Percentiles rank a stretch among this genome's conserved stretches.
phyloP scores from a whole-genome alignment of 2,113 vertebrate species.

The Cacatua alba region DNA sequence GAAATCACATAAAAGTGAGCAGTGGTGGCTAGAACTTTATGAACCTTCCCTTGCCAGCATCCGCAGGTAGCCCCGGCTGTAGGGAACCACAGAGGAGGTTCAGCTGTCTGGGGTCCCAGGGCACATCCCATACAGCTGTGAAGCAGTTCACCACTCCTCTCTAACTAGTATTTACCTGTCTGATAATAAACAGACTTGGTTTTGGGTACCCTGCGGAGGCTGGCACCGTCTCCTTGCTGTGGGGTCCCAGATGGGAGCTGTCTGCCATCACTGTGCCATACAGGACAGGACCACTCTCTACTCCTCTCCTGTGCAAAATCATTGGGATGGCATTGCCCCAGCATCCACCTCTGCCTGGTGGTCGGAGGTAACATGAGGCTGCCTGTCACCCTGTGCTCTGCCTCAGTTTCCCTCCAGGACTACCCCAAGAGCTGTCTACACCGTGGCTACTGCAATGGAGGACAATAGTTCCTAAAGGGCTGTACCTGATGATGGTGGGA shows the following conservation, averaged over 20 bases:
- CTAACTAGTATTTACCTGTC: no score
- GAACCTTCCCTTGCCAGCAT: neutral
- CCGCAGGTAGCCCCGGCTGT: fast-evolving
- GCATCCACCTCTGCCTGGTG: neutral
- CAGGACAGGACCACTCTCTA: fast-evolving
- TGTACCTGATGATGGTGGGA: fast-evolving
- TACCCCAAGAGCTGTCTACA: neutral
- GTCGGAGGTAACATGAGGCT: neutral
- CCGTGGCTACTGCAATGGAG: fast-evolving
- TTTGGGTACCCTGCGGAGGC: neutral
- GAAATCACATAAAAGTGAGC: neutral
- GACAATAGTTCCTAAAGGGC: neutral
- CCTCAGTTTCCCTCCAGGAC: neutral
- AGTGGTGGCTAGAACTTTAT: neutral
- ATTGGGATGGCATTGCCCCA: fast-evolving
- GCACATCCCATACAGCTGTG: fast-evolving
- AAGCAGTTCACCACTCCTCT: neutral
- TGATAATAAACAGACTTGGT: neutral
- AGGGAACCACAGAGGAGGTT: neutral
- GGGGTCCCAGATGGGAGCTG: neutral
- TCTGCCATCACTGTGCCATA: neutral
- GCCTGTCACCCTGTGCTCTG: neutral
- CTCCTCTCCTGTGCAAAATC: neutral
- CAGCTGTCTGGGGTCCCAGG: neutral
- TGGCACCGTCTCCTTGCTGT: fast-evolving